Evolutionary conservation across 2,888 invertebrate genomes (phyloP), one percentile per base, ranked within the genome.

Genomic region (Sarcophaga caerulescens): DNA sequence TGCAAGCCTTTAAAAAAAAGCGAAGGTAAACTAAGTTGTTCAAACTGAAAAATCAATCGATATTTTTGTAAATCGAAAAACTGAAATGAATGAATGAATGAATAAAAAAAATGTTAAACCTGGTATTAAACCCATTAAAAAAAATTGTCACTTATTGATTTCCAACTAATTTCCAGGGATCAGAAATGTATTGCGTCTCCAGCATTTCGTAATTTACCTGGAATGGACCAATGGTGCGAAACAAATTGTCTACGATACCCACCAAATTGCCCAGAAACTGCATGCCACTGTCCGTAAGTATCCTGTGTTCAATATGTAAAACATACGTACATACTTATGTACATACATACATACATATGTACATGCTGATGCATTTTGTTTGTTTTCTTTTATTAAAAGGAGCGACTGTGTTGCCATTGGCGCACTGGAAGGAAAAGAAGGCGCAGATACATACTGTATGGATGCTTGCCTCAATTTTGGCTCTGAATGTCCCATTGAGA

Each of bases 221-320:
- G 97, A 70, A 96, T 97, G 95, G 94, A 94, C 89, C 94, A 94
- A 84, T 98, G 97, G 98, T 98, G 98, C 91, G 96, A 97, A 93
- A 95, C 94, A 57, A 98, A 98, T 93, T 98, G 98, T 89, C 94
- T 98, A 88, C 95, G 96, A 83, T 97, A 97, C 93, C 97, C 97
- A 1, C 97, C 97, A 3, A 96, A 97, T 92, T 98, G 97, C 91
- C 97, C 97, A 0, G 94, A 95, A 70, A 94, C 94, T 0, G 94
- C 96, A 75, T 98, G 97, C 89, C 94, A 94, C 85, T 98, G 98
- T 92, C 97, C 97, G 97, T 97, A 94, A 96, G 97, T 96, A 89
- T 59, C 75, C 19, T 23, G 10, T 14, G 59, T 69, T 62, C n/a
- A 52, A 57, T 6, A 19, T 19, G n/a, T 19, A 45, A 35, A 21